These are phyloP conservation scores for Aphelenchoides fujianensis DNA, from an alignment of 1,140 invertebrate genomes.

Conservation along the genomic window DNA sequence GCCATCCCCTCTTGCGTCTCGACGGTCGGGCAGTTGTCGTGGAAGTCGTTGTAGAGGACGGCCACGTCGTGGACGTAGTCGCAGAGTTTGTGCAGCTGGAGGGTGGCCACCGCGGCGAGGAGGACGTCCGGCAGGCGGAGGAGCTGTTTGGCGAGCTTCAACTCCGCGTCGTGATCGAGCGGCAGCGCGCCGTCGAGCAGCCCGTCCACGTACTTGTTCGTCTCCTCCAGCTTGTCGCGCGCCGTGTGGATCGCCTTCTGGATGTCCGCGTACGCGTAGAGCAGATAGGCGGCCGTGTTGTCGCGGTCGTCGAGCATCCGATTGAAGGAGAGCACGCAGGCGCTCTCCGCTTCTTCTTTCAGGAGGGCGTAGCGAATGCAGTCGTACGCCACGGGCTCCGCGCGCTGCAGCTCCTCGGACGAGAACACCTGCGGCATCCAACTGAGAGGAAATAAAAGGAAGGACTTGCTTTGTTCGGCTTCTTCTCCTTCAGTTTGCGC, in stretches of 20 bases:
- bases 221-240: not conserved
- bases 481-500: constrained; percentile 85
- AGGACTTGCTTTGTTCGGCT: constrained; percentile 73
- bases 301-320: constrained; percentile 98
- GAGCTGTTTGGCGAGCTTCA: constrained; percentile 83
- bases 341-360: constrained; percentile 83
- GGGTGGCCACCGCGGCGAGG: constrained; percentile 76
- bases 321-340: constrained; percentile 98
- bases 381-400: constrained; percentile 89
- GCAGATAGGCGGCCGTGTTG: constrained; percentile 84
- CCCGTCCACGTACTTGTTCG: constrained; percentile 36
- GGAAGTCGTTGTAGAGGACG: constrained; percentile 90
- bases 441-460: constrained; percentile 1
- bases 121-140: constrained; percentile 72
- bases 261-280: constrained; percentile 20
- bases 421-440: constrained; percentile 74
- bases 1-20: constrained; percentile 71
- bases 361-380: constrained; percentile 98
- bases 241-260: not conserved
- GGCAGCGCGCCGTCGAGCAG: constrained; percentile 56
- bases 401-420: constrained; percentile 76
- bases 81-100: constrained; percentile 76
- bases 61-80: constrained; percentile 92
- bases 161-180: constrained; percentile 84
- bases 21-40: constrained; percentile 94